phyloP scores from a whole-genome alignment of 2,888 invertebrate genomes.

The Rhagium mordax region DNA sequence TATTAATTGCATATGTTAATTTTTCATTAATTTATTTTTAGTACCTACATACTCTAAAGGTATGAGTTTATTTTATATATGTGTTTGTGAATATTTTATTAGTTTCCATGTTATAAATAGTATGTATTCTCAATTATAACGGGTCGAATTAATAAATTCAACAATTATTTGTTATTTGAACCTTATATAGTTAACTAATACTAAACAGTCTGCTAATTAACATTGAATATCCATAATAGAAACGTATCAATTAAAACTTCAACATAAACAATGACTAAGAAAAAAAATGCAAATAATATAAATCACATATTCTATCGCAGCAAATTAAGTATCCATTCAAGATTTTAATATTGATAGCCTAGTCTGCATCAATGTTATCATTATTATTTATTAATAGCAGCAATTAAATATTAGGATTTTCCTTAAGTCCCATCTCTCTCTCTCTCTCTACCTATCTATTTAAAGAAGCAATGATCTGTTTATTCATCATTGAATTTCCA shows the following conservation, averaged over 20 bases:
- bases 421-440: no score
- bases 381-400: background rate
- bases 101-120: no score
- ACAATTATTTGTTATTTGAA: background rate
- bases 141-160: background rate
- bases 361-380: background rate
- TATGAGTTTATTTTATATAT: no score
- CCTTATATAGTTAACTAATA: background rate
- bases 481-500: background rate
- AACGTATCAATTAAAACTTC: background rate
- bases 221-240: background rate
- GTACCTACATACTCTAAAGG: no score
- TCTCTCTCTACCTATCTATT: no score
- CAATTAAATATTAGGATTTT: background rate
- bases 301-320: background rate
- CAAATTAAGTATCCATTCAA: background rate
- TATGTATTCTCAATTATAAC: no score
- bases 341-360: background rate
- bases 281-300: background rate
- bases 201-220: background rate
- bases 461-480: no score
- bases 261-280: background rate
- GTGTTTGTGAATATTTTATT: no score
- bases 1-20: no score
- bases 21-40: no score